Percentiles rank a stretch among this genome's conserved stretches.
phyloP scores from a whole-genome alignment of 2,797 vertebrate genomes.

The Artibeus jamaicensis region DNA sequence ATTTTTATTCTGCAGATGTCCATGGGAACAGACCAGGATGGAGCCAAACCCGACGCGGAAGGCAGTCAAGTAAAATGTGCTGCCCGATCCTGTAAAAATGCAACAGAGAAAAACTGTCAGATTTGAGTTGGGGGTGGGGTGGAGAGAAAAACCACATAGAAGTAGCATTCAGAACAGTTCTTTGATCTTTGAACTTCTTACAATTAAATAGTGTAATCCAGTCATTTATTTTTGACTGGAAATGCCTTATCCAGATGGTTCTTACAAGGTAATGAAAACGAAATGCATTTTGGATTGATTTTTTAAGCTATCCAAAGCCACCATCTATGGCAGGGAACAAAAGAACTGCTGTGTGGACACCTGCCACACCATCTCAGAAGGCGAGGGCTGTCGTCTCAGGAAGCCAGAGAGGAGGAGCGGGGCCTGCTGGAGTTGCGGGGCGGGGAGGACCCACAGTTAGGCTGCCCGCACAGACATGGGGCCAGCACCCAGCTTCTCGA shows the following conservation, averaged over 20 bases:
- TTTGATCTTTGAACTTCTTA: neutral
- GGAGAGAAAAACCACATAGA: neutral
- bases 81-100: neutral
- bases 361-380: neutral
- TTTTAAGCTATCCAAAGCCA: neutral
- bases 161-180: neutral
- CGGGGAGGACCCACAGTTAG: neutral
- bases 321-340: neutral
- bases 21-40: neutral
- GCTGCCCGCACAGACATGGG: neutral
- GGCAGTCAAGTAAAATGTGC: neutral
- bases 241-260: neutral
- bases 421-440: accelerated
- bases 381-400: neutral
- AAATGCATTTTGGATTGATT: neutral
- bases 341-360: accelerated
- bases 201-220: neutral
- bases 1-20: neutral
- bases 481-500: neutral
- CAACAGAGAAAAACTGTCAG: neutral
- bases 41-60: neutral
- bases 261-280: neutral
- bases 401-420: neutral
- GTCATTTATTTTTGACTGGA: conserved; percentile 19
- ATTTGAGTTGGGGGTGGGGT: neutral